Base-by-base conservation (phyloP, 2,797 vertebrate genomes). In the Spinibarbus caldwelli region DNA sequence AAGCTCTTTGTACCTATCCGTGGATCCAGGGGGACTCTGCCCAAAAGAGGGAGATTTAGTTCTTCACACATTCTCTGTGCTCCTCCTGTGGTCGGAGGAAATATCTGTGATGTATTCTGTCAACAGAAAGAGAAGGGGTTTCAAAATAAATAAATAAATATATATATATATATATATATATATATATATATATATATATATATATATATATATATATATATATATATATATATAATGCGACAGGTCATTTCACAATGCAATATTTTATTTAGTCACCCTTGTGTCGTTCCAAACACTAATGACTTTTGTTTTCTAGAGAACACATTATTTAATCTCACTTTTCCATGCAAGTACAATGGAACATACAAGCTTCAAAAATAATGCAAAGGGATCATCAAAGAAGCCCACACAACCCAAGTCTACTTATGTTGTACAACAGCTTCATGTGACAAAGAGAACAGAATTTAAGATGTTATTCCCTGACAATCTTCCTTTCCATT, bases 31-130 rank as follows among this genome's bases (percentile, higher is more conserved):
- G 98, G 98, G 41, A 99, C 94, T 87, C 92, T 96, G n/a, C 97
- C 98, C 1, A 99, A 91, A 4, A 99, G 93, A 5, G 96, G 93
- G 4, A 98, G 90, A 76, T 93, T 92, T 43, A 99, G 92, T 36
- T 96, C 95, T 12, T 92, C 90, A 78, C 98, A 99, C 98, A 99
- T 97, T 81, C 91, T 94, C 91, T 97, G 96, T 0, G 98, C 97
- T 0, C 98, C 98, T 2, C 98, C 98, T 0, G 95, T 97, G 6
- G 97, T 97, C 0, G 97, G 97, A 29, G 97, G 97, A 88, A 99
- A 99, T 87, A 99, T 97, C 93, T 97, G 96, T 0, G 98, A 98
- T 19, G 97, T 96, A 64, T 96, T 98, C 98, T 99, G 89, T 9
- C 83, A 92, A n/a, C 85, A 54, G 54, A 17, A 8, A 0, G 7